phyloP scores from a whole-genome alignment of 2,888 invertebrate species.

The Biston stratarius region DNA sequence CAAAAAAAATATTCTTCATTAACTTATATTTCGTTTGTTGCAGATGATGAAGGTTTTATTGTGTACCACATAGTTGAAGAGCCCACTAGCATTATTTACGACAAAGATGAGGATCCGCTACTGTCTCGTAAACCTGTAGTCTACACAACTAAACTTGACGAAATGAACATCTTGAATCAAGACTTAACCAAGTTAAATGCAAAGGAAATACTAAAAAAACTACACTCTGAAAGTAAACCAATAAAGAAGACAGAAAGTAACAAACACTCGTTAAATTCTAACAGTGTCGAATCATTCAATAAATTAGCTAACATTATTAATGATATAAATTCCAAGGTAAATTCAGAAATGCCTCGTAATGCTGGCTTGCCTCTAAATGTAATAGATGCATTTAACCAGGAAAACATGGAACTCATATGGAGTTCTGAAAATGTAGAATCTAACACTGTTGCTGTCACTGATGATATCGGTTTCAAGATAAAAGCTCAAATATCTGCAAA shows the following conservation, averaged over 20 bases:
- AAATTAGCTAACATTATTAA: conserved; percentile 26
- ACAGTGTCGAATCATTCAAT: conserved; percentile 19
- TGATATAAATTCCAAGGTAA: conserved; percentile 29
- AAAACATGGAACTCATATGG: neutral
- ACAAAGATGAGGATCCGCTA: conserved; percentile 10
- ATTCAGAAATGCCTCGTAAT: neutral
- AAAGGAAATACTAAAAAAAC: conserved; percentile 28
- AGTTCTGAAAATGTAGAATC: neutral
- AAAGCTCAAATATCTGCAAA: neutral
- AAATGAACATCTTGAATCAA: conserved; percentile 51
- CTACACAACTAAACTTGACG: conserved; percentile 58
- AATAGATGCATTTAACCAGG: neutral
- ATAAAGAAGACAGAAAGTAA: conserved; percentile 4
- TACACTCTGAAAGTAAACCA: conserved; percentile 53
- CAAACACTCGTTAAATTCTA: conserved; percentile 5
- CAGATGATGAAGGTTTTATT: conserved; percentile 12
- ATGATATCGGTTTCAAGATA: neutral
- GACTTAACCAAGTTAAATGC: conserved; percentile 14
- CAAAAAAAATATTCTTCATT: neutral
- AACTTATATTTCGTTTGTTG: conserved; percentile 3
- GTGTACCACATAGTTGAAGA: neutral
- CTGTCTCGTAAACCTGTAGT: conserved; percentile 42
- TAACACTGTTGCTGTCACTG: neutral
- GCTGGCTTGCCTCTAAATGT: neutral
- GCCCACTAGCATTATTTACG: neutral